Base-by-base conservation (phyloP, 2,888 invertebrate species). In the Andrena flavipes region DNA sequence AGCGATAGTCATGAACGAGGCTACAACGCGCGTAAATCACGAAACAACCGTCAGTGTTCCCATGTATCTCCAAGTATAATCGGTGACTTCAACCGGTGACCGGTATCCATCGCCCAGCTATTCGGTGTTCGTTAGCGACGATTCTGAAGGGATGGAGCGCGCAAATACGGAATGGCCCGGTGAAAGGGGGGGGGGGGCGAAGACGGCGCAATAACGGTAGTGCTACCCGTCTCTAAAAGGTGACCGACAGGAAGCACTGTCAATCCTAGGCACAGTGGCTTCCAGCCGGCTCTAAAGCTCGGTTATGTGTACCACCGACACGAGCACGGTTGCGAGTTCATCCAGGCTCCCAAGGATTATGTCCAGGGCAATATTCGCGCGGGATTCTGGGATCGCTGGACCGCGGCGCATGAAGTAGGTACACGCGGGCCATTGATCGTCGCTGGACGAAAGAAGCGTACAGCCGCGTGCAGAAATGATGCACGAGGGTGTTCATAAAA, bases 21-120 rank as follows among this genome's bases (percentile, higher is more conserved):
- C 75, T 85, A 78, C 74, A 76, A 49, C 56, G 48, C 23, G 56
- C 86, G 77, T 87, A 87, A 87, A 87, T 87, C 86, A 83, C 76
- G 65, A 49, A 80, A 85, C 72, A 63, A 85, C 70, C 74, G 69
- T 74, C 75, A 56, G 75, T 33, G 60, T 16, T 62, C 67, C 56
- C 33, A 60, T 71, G 70, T 78, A 78, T 77, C 77, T 54, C 69
- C 56, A 74, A 79, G 87, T 85, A 85, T 83, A 85, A 87, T 87
- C 86, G 79, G 73, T 75, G 64, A 76, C 51, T 72, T 71, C 76
- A 35, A 1, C 56, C 48, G 48, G 30, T 35, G 20, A 62, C 33
- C 20, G 42, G 42, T 42, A 42, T 16, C 16, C 42, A 16, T 42
- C 16, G 5, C 4, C 51, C 13, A 33, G 26, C 33, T 54, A 33